Percentiles rank a stretch among this genome's conserved stretches.
These are phyloP conservation scores for Pristionchus japonicus DNA, from an alignment of 2,888 invertebrate genomes.

Conservation along the genomic window DNA sequence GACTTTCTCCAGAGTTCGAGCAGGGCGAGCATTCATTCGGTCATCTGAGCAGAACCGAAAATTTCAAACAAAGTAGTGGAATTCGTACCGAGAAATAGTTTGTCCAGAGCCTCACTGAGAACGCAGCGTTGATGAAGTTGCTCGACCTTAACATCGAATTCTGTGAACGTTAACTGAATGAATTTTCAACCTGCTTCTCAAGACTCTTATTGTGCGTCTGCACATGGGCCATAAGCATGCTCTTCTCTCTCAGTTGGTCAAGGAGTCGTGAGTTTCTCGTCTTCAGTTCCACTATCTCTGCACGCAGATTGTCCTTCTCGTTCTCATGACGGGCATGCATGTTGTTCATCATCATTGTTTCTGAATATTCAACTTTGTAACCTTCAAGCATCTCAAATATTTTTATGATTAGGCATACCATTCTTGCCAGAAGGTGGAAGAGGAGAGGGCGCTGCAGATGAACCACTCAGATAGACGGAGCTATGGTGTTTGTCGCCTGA, in stretches of 20 bases:
- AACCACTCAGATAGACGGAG: not conserved
- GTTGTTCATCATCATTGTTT: slow-evolving; percentile 53
- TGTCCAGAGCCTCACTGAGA: slow-evolving; percentile 66
- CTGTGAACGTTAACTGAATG: no score
- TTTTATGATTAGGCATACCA: not conserved
- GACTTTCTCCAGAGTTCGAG: slow-evolving; percentile 55
- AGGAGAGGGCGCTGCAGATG: not conserved
- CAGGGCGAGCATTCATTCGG: slow-evolving; percentile 36
- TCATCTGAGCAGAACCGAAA: not conserved
- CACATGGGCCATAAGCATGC: slow-evolving; percentile 63
- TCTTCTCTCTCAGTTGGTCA: slow-evolving; percentile 71
- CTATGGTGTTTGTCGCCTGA: slow-evolving; percentile 10
- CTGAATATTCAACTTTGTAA: slow-evolving; percentile 46
- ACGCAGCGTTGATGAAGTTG: slow-evolving; percentile 56
- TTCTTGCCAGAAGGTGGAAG: not conserved
- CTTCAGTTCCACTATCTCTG: slow-evolving; percentile 61
- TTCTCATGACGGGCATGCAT: slow-evolving; percentile 55
- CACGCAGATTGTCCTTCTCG: slow-evolving; percentile 59
- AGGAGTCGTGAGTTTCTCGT: slow-evolving; percentile 67
- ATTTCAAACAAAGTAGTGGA: no score
- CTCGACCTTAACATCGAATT: slow-evolving; percentile 51
- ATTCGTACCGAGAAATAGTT: slow-evolving; percentile 60
- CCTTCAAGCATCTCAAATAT: not conserved
- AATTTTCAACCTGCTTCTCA: slow-evolving; percentile 64
- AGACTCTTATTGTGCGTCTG: slow-evolving; percentile 62